Base-by-base conservation (phyloP, 2,888 invertebrate species). In the Encarsia formosa region DNA sequence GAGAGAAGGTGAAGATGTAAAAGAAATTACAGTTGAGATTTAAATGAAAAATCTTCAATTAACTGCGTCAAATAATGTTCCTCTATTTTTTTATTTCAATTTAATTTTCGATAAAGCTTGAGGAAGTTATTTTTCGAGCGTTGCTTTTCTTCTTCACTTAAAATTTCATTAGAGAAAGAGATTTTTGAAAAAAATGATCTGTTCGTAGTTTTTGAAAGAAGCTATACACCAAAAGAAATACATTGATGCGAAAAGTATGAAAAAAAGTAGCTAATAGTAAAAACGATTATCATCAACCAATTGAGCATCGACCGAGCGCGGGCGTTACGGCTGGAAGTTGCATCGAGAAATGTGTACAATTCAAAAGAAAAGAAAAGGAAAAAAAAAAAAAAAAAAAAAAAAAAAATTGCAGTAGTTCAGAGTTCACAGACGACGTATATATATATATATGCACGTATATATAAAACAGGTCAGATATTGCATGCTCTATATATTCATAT, bases 401-500 rank as follows among this genome's bases (percentile, higher is more conserved):
- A 49, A 58, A 56, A 62, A 59, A 57, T 59, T 52, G 55, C 58
- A 59, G 60, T 58, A 57, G 61, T 54, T 52, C 58, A 61, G 47
- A 53, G 58, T 52, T 52, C 57, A 62, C 54, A 62, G 59, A 63
- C 58, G 61, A 55, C 60, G 59, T 57, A 44, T 32, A 59, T 26
- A 55, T 35, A 26, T 46, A 54, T 51, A 49, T 47, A 58, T 35
- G 52, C 31, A 38, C 26, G 43, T 18, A 32, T 19, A 34, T 26
- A 24, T 39, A 57, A 57, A 61, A 60, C 49, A 62, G 57, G 51
- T 60, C 63, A 66, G 61, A 60, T 50, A 37, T 65, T 59, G 61
- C 68, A 69, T 69, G 68, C 68, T 68, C 67, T 68, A 68, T 65
- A 45, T 59, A 19, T n/a, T n/a, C n/a, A n/a, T n/a, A n/a, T n/a